Evolutionary conservation across 1,140 invertebrate species (phyloP).

Genomic region (Laodelphax striatellus): DNA sequence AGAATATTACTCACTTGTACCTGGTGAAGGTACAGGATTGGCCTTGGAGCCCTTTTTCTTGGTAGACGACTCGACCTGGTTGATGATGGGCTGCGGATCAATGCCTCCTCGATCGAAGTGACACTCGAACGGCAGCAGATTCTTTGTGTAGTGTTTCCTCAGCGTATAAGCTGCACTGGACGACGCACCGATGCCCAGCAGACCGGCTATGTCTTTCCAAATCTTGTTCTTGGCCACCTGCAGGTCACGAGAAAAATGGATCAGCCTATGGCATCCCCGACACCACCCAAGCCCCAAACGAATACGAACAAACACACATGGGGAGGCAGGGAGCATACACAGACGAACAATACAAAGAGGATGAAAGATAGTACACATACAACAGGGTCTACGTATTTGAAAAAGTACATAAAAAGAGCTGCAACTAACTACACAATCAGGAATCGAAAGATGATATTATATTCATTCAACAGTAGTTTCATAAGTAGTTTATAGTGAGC

Average conservation of each 20-base stretch:
- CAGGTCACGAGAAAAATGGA: constrained; percentile 10
- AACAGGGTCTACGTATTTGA: too few relatives aligned
- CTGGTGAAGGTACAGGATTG: constrained; percentile 69
- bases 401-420: too few relatives aligned
- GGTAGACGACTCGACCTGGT: constrained; percentile 78
- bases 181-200: constrained; percentile 86
- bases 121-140: constrained; percentile 89
- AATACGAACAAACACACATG: too few relatives aligned
- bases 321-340: too few relatives aligned
- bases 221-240: constrained; percentile 96
- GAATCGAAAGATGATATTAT: too few relatives aligned
- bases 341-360: too few relatives aligned
- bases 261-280: too few relatives aligned
- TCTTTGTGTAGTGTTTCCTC: constrained; percentile 95
- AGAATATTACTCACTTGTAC: constrained; percentile 29
- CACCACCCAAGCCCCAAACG: too few relatives aligned
- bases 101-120: constrained; percentile 92
- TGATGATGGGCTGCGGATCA: constrained; percentile 89
- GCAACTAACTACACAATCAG: too few relatives aligned
- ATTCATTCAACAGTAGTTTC: too few relatives aligned
- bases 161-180: constrained; percentile 94
- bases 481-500: too few relatives aligned
- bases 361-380: too few relatives aligned
- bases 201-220: constrained; percentile 94
- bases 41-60: constrained; percentile 79